phyloP scores from a whole-genome alignment of 1,140 invertebrate species.

The Mesaphorura yosii region DNA sequence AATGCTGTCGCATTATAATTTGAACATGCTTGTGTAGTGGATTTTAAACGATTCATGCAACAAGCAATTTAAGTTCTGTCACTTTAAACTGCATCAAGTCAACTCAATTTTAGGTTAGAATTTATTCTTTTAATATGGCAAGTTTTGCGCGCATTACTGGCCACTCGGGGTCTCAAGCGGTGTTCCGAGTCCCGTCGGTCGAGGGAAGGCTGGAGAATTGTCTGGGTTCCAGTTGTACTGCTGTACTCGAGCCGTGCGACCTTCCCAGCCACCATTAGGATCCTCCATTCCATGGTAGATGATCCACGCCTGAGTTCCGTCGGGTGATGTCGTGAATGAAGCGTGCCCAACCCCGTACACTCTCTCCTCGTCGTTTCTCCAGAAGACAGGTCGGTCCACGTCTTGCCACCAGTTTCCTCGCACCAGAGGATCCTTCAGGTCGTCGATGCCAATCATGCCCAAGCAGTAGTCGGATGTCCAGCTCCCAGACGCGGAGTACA shows the following conservation, averaged over 20 bases:
- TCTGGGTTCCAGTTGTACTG: slow-evolving; percentile 28
- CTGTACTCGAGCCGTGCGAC: slow-evolving; percentile 18
- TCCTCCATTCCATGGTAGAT: slow-evolving; percentile 20
- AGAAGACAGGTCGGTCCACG: slow-evolving; percentile 20
- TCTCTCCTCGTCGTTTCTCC: slow-evolving; percentile 22
- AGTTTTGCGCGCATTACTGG: not conserved
- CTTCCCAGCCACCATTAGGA: slow-evolving; percentile 20
- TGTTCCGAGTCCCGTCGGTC: slow-evolving; percentile 15
- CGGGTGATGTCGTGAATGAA: slow-evolving; percentile 26
- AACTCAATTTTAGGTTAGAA: too few species aligned
- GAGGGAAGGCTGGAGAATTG: slow-evolving; percentile 20
- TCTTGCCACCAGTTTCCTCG: slow-evolving; percentile 26
- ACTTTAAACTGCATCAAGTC: too few species aligned
- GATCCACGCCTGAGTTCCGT: slow-evolving; percentile 12
- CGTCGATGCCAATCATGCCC: slow-evolving; percentile 28
- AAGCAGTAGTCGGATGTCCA: slow-evolving; percentile 28
- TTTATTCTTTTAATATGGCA: too few species aligned
- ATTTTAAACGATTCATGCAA: too few species aligned
- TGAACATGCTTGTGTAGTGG: too few species aligned
- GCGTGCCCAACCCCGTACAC: slow-evolving; percentile 27
- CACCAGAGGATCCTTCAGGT: slow-evolving; percentile 20
- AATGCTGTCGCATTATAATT: too few species aligned
- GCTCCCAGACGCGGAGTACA: slow-evolving; percentile 25
- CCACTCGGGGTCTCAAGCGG: slow-evolving; percentile 23
- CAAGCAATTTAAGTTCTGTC: too few species aligned